phyloP scores from a whole-genome alignment of 2,888 invertebrate genomes.

The Brachynemurus nebulosus region DNA sequence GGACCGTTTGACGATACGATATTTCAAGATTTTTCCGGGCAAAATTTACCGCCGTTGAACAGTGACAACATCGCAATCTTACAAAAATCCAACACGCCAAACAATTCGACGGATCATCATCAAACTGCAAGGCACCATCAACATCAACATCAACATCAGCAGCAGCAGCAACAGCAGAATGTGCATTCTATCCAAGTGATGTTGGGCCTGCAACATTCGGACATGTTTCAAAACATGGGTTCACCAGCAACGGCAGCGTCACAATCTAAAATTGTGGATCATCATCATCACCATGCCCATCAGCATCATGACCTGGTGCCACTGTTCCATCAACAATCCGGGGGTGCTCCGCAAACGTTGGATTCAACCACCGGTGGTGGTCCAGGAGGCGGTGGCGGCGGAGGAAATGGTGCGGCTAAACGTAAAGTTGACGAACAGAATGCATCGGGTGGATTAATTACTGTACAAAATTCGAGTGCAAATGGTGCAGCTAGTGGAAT shows the following conservation, averaged over 20 bases:
- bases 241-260: slow-evolving; percentile 34
- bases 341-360: too few relatives aligned
- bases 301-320: slow-evolving; percentile 27
- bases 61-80: too few relatives aligned
- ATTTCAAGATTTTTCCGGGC: slow-evolving; percentile 58
- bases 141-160: too few relatives aligned
- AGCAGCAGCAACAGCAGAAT: too few relatives aligned
- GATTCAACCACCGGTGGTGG: too few relatives aligned
- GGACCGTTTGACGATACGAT: slow-evolving; percentile 62
- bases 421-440: slow-evolving; percentile 29
- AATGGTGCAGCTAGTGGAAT: slow-evolving; percentile 18
- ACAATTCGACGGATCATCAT: not conserved
- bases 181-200: slow-evolving; percentile 54
- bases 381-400: slow-evolving; percentile 23
- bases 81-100: too few relatives aligned
- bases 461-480: slow-evolving; percentile 17
- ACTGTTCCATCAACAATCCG: slow-evolving; percentile 26
- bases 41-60: slow-evolving; percentile 31
- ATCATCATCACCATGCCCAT: slow-evolving; percentile 27
- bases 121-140: slow-evolving; percentile 16
- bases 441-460: slow-evolving; percentile 10
- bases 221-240: slow-evolving; percentile 32
- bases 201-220: slow-evolving; percentile 39
- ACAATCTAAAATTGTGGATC: slow-evolving; percentile 31
- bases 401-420: slow-evolving; percentile 19